Evolutionary conservation across 1,140 invertebrate species (phyloP), one percentile per base, ranked within the genome.

Genomic region (Medauroidea extradentata): DNA sequence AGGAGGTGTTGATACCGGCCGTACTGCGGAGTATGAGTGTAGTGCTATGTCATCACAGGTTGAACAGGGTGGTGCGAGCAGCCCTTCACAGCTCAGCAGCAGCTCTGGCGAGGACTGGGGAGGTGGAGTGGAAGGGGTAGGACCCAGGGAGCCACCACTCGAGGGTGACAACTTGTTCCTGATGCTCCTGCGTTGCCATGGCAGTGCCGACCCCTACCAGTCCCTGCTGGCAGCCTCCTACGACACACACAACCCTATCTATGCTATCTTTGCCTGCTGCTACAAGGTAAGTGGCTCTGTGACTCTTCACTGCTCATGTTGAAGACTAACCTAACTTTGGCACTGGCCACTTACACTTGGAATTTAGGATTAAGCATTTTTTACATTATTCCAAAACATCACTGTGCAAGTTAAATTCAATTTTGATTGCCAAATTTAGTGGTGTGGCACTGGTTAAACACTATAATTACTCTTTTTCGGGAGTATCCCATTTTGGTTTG

Each of bases 131-230:
- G 38, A 14, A 9, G 41, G 25, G 13, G 21, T n/a, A 13, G 19
- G 11, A 21, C 5, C 21, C 24, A 13, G 41, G 66, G 2, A 69
- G 71, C 29, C 29, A 54, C 57, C 61, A 13, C 65, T 70, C 57
- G 67, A 76, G 56, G 76, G 76, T 29, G 71, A 80, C 14, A 82
- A 85, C 63, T 66, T 87, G 21, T 81, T 85, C 78, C 75, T 83
- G 50, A 80, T 78, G 51, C 77, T 85, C 46, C 76, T 85, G 4
- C 78, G 79, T 23, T 86, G 84, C 64, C 84, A 86, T 65, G 81
- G 84, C 29, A 85, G 82, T 51, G 81, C 81, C 63, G 84, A 86
- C 73, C 85, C 85, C 43, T 83, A 84, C 1, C 80, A 79, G 23
- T 79, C 83, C 24, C 69, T 86, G 14, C 64, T 86, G 0, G 77